Evolutionary conservation across 2,888 invertebrate species (phyloP), one percentile per base, ranked within the genome.

Genomic region (Cremastinae sp.): DNA sequence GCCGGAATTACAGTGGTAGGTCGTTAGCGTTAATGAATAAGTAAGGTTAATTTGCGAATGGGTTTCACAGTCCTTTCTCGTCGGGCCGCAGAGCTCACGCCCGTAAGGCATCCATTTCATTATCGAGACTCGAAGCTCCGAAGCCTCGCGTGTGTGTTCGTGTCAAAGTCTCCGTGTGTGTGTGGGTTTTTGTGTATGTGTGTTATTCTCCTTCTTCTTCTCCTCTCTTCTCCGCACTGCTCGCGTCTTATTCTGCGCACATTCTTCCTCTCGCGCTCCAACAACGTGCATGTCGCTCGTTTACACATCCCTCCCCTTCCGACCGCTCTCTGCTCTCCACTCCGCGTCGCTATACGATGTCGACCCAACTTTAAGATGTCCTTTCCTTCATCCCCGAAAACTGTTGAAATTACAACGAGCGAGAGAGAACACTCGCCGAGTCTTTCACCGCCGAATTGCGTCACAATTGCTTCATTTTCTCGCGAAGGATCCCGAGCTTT

Each of bases 11-110:
- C 76, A 69, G 80, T 75, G 81, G 80, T 74, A 79, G 82, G 82
- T 86, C 86, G 85, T 86, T 86, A 86, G 82, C 84, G 85, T 85
- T 87, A 87, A 87, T 87, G 86, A 87, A 87, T 87, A 84, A 86
- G 85, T 85, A 86, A 86, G 84, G 84, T 86, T 86, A 86, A 87
- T 88, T 88, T 85, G 84, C 85, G 84, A 86, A 88, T 86, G 85
- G 84, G 82, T 84, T 86, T 85, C 84, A 83, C 86, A 85, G 83
- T 84, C 80, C 79, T 79, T 77, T 78, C 74, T 73, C 53, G 61
- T 47, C 61, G 65, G 74, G 79, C 74, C 66, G 74, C 61, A 69
- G 75, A 80, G 75, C 79, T 85, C 82, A 79, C 79, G 80, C 84
- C 83, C 84, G 80, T 53, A 78, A 84, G 85, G 86, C 83, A 85